A percentile compares a stretch with the other conserved stretches of the same genome.
phyloP scores from a whole-genome alignment of 2,888 invertebrate genomes.

The Agrochola lota region DNA sequence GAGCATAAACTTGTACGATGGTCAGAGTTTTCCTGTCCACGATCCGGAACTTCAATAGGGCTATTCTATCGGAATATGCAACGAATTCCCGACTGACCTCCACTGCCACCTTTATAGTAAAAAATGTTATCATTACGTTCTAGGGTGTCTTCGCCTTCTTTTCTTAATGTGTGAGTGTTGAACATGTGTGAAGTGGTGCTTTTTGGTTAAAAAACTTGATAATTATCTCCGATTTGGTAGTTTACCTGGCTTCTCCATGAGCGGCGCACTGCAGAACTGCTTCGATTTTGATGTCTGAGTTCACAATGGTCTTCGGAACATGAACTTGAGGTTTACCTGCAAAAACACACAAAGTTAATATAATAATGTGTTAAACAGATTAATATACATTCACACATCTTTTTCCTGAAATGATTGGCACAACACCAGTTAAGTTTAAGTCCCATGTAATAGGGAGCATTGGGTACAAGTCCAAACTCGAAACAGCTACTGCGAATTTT shows the following conservation, averaged over 20 bases:
- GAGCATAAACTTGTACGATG: no score
- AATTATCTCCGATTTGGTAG: slow-evolving; percentile 12
- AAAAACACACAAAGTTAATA: slow-evolving; percentile 43
- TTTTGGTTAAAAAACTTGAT: background rate
- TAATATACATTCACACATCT: background rate
- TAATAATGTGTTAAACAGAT: background rate
- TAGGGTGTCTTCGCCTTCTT: no score
- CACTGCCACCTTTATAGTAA: no score
- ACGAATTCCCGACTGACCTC: no score
- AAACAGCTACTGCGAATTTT: background rate
- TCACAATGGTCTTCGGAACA: slow-evolving; percentile 77
- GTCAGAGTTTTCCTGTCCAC: no score
- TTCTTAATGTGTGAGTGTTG: no score
- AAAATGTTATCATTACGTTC: no score
- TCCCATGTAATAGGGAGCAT: background rate
- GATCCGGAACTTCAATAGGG: no score
- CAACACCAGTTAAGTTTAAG: background rate
- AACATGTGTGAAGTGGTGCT: no score
- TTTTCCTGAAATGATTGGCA: no score
- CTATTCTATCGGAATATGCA: no score
- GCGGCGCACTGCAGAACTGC: slow-evolving; percentile 82
- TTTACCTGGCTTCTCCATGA: slow-evolving; percentile 80
- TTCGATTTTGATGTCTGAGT: slow-evolving; percentile 80
- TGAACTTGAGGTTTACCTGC: slow-evolving; percentile 83
- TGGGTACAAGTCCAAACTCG: background rate